Base-by-base conservation (phyloP, 1,140 invertebrate genomes). In the Orius laevigatus region DNA sequence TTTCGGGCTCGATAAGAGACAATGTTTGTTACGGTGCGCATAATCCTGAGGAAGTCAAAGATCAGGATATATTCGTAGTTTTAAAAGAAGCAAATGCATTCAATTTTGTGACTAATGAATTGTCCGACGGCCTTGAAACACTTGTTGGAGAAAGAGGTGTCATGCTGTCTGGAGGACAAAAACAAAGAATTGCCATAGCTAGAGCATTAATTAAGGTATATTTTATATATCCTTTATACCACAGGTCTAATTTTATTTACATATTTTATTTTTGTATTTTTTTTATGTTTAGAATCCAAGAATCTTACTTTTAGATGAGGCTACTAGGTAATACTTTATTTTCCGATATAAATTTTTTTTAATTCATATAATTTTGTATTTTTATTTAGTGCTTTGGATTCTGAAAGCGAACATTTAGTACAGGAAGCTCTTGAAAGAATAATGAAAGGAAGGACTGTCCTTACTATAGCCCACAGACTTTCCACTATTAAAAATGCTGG, bases 401-500 rank as follows among this genome's bases (percentile, higher is more conserved):
- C 88, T 0, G 82, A 90, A 58, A 93, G 87, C 6, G 91, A 95
- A 66, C 74, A 75, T 59, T 69, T 87, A 56, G 86, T 94, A 3
- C 86, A 90, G 59, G 78, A 85, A 59, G 85, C 88, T 5, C 63
- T 94, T 15, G 87, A 92, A 57, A 70, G 76, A 42, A 79, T 87
- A 2, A 75, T 83, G 42, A 74, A 79, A 67, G 84, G 83, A 15
- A 73, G 89, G 40, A 95, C 91, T 1, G 85, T 93, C 0, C 63
- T 95, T 4, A 89, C 89, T 0, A 94, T 96, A 54, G 91, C 92
- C 9, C 91, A 95, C 60, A 70, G 92, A 46, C 66, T 96, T 6
- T 93, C 88, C 55, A 95, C 91, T 0, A 89, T 96, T 51, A 80
- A 84, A 57, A 83, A 89, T 59, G 88, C 90, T 0, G 77, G 93